Conservation (phyloP, 2,797 vertebrate species). For the Graptemys geographica region DNA sequence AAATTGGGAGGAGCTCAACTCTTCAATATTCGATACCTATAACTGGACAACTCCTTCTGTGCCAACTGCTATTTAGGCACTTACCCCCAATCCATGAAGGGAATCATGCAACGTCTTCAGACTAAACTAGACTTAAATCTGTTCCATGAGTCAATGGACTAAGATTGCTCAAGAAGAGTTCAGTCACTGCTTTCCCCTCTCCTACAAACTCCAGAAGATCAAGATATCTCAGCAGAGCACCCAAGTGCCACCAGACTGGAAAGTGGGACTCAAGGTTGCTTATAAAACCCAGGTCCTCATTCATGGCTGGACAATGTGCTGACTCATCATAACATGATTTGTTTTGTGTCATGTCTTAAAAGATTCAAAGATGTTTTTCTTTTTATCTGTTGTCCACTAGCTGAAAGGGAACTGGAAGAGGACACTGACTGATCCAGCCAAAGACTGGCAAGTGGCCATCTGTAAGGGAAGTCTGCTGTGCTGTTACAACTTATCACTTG, state of each 20-base stretch:
- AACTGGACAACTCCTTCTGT: not conserved
- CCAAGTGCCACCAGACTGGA: fast-evolving
- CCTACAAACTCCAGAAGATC: not conserved
- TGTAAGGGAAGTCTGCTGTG: not conserved
- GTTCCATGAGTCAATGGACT: constrained; percentile 7
- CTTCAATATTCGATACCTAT: not conserved
- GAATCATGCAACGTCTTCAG: constrained; percentile 34
- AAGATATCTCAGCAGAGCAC: constrained; percentile 2
- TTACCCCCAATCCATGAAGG: constrained; percentile 64
- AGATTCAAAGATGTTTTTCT: constrained; percentile 55
- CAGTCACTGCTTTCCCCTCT: not conserved
- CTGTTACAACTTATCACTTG: not conserved
- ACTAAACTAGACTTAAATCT: not conserved
- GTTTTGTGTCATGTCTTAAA: not conserved
- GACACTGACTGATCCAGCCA: not conserved
- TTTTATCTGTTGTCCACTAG: not conserved
- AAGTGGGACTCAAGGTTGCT: not conserved
- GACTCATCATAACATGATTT: constrained; percentile 50
- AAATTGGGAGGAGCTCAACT: not conserved
- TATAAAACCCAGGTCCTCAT: not conserved
- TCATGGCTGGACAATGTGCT: not conserved
- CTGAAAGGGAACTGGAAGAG: constrained; percentile 3
- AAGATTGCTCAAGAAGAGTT: not conserved
- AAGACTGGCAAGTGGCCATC: not conserved
- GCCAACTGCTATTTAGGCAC: not conserved